phyloP scores from a whole-genome alignment of 1,140 invertebrate species.

The Zophobas atratus region DNA sequence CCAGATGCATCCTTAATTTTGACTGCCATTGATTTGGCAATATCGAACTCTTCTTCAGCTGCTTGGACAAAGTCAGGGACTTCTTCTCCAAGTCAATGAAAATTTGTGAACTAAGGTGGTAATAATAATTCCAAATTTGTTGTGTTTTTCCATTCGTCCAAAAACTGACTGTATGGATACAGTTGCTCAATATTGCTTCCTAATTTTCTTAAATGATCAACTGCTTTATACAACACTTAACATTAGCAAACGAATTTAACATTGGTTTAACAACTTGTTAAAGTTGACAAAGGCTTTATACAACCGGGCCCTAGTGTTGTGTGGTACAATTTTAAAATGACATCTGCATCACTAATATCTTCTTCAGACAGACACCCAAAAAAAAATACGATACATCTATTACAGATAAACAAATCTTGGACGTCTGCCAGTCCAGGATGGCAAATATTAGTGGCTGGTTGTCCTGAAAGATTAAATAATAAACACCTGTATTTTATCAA shows the following conservation, averaged over 20 bases:
- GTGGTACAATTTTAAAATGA: slow-evolving; percentile 13
- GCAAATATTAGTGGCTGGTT: slow-evolving; percentile 15
- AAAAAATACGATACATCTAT: slow-evolving; percentile 24
- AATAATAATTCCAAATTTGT: slow-evolving; percentile 63
- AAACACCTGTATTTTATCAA: neutral
- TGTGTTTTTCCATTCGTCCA: slow-evolving; percentile 58
- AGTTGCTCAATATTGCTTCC: neutral
- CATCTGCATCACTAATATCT: slow-evolving; percentile 35
- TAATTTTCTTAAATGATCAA: neutral
- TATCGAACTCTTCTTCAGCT: neutral
- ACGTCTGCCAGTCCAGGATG: slow-evolving; percentile 30
- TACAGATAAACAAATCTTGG: neutral
- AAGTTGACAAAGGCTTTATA: too few species aligned
- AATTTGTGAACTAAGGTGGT: slow-evolving; percentile 62
- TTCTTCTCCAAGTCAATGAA: slow-evolving; percentile 13
- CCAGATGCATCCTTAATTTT: too few species aligned
- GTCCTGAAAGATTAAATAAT: slow-evolving; percentile 21
- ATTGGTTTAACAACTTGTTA: too few species aligned
- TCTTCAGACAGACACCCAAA: slow-evolving; percentile 19
- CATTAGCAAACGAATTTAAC: too few species aligned
- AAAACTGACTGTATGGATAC: slow-evolving; percentile 3
- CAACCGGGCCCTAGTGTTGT: neutral
- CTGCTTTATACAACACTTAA: too few species aligned
- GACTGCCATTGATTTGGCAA: too few species aligned
- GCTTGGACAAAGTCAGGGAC: slow-evolving; percentile 1